phyloP scores from a whole-genome alignment of 92 coral and sea anemone genomes.

The Meandrina meandrites region DNA sequence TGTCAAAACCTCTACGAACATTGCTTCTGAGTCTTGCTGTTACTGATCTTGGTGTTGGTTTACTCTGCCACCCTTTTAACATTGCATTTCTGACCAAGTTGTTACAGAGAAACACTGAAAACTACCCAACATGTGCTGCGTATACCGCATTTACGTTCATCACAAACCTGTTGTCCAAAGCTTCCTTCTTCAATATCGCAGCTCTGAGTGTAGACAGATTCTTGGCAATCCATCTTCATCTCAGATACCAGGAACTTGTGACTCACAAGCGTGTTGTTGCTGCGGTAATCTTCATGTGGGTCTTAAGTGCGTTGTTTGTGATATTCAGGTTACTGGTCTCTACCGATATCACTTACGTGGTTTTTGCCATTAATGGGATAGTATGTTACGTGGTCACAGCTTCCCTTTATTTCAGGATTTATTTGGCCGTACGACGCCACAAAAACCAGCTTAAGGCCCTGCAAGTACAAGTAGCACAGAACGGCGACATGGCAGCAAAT shows the following conservation, averaged over 20 bases:
- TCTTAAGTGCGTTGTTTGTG: neutral
- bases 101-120: neutral
- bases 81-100: neutral
- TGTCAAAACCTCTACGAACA: constrained; percentile 2
- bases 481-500: neutral
- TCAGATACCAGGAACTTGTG: constrained; percentile 24
- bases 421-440: neutral
- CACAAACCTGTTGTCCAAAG: neutral
- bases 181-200: neutral
- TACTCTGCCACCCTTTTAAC: constrained; percentile 7
- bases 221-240: constrained; percentile 24
- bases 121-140: neutral
- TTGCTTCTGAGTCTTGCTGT: constrained; percentile 4
- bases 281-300: neutral
- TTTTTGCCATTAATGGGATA: neutral
- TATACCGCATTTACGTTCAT: neutral
- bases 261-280: constrained; percentile 14
- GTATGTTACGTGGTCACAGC: neutral
- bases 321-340: neutral
- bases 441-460: neutral
- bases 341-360: neutral
- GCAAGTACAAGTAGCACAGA: neutral
- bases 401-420: neutral
- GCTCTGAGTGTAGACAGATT: constrained; percentile 11
- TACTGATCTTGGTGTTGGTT: constrained; percentile 10